Percentiles rank a stretch among this genome's conserved stretches.
phyloP scores from a whole-genome alignment of 2,888 invertebrate species.

The Adelphocoris suturalis region DNA sequence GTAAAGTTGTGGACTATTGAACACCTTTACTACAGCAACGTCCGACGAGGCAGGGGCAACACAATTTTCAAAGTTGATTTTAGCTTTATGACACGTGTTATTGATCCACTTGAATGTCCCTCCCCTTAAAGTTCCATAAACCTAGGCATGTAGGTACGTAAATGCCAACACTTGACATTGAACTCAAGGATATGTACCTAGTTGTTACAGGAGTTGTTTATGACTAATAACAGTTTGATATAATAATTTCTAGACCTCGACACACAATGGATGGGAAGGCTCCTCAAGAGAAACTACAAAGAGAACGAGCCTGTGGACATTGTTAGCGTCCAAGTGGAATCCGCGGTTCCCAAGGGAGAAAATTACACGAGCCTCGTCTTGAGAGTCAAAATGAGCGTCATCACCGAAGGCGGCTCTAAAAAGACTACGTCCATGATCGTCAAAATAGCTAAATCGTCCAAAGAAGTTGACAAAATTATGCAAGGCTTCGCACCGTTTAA shows the following conservation, averaged over 20 bases:
- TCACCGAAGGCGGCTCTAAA: constrained; percentile 43
- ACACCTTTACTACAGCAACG: too few species aligned
- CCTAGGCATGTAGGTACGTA: too few species aligned
- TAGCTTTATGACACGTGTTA: too few species aligned
- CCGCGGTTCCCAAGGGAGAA: constrained; percentile 67
- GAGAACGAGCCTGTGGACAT: constrained; percentile 51
- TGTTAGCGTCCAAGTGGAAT: constrained; percentile 38
- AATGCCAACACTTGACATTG: too few species aligned
- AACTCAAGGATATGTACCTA: too few species aligned
- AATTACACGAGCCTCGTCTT: constrained; percentile 65
- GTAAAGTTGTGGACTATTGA: too few species aligned
- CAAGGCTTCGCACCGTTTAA: not conserved
- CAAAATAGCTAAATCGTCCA: not conserved
- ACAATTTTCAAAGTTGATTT: too few species aligned
- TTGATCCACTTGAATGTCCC: too few species aligned
- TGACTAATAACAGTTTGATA: too few species aligned
- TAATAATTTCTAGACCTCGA: constrained; percentile 2
- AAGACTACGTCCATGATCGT: constrained; percentile 59
- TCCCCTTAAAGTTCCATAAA: too few species aligned
- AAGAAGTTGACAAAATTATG: not conserved
- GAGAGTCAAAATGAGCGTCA: constrained; percentile 62
- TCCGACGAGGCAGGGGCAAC: too few species aligned
- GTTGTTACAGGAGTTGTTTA: too few species aligned
- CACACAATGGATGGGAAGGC: constrained; percentile 48
- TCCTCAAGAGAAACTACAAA: constrained; percentile 33